These are phyloP conservation scores for Rhopalosiphum nymphaeae DNA, from an alignment of 2,888 invertebrate genomes.

Conservation along the genomic window DNA sequence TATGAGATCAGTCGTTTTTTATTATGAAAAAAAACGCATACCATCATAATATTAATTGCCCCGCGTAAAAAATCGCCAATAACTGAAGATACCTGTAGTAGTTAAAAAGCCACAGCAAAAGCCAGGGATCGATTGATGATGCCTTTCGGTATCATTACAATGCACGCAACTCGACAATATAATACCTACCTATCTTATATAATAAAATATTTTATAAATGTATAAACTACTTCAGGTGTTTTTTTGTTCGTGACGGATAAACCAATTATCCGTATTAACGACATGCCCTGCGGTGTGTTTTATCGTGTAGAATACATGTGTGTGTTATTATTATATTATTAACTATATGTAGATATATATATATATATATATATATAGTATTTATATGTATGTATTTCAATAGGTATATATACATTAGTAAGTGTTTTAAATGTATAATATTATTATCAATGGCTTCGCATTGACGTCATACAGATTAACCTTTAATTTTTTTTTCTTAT, in stretches of 20 bases:
- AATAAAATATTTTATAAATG: not conserved
- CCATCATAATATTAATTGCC: not conserved
- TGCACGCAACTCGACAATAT: not conserved
- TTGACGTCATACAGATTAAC: constrained; percentile 47
- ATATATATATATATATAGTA: not conserved
- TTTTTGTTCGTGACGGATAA: not conserved
- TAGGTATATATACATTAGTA: not conserved
- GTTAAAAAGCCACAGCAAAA: not conserved
- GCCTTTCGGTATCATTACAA: not conserved
- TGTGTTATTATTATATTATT: not conserved
- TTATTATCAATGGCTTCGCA: constrained; percentile 21
- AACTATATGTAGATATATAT: not conserved
- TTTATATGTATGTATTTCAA: not conserved
- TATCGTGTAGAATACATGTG: not conserved
- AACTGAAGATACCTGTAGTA: not conserved
- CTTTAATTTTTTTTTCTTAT: not conserved
- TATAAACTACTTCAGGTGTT: not conserved
- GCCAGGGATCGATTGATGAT: not conserved
- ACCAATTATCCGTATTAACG: not conserved
- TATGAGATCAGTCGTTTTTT: not conserved
- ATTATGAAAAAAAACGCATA: not conserved
- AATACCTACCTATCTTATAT: not conserved
- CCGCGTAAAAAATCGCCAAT: not conserved
- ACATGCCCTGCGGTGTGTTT: not conserved
- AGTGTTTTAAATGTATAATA: constrained; percentile 28